Evolutionary conservation across 1,140 invertebrate species (phyloP).

Genomic region (Helicoverpa armigera): DNA sequence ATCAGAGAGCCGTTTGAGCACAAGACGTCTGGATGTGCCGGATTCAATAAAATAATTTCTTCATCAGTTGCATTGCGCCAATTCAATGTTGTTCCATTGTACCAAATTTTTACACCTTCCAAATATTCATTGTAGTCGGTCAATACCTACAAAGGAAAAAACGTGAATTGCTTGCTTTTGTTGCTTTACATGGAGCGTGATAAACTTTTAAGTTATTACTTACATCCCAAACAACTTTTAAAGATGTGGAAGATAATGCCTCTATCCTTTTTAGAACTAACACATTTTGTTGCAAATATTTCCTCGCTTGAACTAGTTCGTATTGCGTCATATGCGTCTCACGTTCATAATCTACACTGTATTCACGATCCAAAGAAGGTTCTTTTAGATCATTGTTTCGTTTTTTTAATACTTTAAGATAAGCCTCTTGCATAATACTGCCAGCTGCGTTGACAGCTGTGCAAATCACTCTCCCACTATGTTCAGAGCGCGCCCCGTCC

Average conservation of each 20-base stretch:
- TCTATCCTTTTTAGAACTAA: slow-evolving; percentile 93
- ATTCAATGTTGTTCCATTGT: slow-evolving; percentile 86
- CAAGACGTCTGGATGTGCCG: slow-evolving; percentile 65
- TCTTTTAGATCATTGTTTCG: slow-evolving; percentile 74
- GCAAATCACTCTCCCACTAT: slow-evolving; percentile 81
- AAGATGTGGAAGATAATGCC: slow-evolving; percentile 92
- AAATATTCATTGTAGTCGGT: slow-evolving; percentile 88
- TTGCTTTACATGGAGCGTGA: not conserved
- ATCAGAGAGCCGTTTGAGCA: slow-evolving; percentile 87
- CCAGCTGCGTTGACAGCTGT: slow-evolving; percentile 82
- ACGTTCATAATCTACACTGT: slow-evolving; percentile 79
- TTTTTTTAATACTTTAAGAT: slow-evolving; percentile 81
- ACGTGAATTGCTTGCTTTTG: not conserved
- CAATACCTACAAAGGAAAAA: slow-evolving; percentile 75
- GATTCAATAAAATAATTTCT: slow-evolving; percentile 69
- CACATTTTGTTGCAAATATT: slow-evolving; percentile 93
- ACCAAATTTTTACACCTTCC: slow-evolving; percentile 97
- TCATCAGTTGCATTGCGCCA: slow-evolving; percentile 76
- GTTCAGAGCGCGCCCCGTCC: slow-evolving; percentile 77
- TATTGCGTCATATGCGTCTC: slow-evolving; percentile 91
- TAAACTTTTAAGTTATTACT: slow-evolving; percentile 71
- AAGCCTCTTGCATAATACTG: slow-evolving; percentile 82
- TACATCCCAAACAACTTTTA: slow-evolving; percentile 95
- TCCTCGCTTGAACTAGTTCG: slow-evolving; percentile 93
- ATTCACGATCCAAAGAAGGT: slow-evolving; percentile 69